These are phyloP conservation scores for Eurytoma adleriae DNA, from an alignment of 2,888 invertebrate genomes.

Conservation along the genomic window DNA sequence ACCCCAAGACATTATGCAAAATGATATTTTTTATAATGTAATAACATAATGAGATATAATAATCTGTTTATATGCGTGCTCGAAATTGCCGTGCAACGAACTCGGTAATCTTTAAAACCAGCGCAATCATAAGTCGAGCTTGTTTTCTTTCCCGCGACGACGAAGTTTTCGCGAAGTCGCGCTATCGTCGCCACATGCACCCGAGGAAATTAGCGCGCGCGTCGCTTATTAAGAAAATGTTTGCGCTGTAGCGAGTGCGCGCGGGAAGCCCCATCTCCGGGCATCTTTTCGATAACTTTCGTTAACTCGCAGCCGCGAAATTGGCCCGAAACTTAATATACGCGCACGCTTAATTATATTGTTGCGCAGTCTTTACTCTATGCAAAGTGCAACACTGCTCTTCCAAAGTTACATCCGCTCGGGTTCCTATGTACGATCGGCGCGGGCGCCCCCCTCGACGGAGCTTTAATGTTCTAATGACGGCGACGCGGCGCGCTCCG, in stretches of 20 bases:
- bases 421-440: no score
- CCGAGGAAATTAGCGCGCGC: conserved; percentile 3
- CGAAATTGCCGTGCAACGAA: conserved; percentile 3
- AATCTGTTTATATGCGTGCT: not conserved
- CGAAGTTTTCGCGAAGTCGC: conserved; percentile 38
- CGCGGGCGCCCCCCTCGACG: no score
- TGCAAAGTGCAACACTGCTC: conserved; percentile 49
- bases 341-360: conserved; percentile 44
- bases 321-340: conserved; percentile 18
- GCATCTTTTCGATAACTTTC: conserved; percentile 53
- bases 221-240: conserved; percentile 55
- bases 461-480: not conserved
- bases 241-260: conserved; percentile 32
- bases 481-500: not conserved
- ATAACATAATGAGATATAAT: not conserved
- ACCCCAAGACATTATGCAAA: no score
- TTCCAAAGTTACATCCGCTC: conserved; percentile 37
- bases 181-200: conserved; percentile 30
- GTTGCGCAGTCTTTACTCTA: conserved; percentile 32
- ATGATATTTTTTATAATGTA: no score
- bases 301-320: conserved; percentile 43
- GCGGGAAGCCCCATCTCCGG: not conserved
- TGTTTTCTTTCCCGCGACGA: conserved; percentile 31
- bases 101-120: conserved; percentile 47
- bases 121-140: conserved; percentile 31